Evolutionary conservation across 2,888 invertebrate genomes (phyloP), one percentile per base, ranked within the genome.

Genomic region (Harpagoxenus sublaevis): DNA sequence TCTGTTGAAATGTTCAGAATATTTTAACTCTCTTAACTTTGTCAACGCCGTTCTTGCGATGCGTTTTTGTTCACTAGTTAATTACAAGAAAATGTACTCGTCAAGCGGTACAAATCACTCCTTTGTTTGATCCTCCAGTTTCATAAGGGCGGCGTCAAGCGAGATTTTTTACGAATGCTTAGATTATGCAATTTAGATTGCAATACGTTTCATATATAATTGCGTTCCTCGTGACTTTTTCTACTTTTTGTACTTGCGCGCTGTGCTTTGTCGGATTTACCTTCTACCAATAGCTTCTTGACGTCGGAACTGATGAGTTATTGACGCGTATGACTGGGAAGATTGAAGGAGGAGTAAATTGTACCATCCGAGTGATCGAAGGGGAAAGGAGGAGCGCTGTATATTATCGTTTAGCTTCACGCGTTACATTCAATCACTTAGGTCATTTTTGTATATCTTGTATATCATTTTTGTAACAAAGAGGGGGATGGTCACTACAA

Each of bases 1-100:
- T 92, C 90, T 91, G 91, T 92, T 91, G 87, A 91, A 87, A 90
- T 86, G 88, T 91, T 91, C 86, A 86, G 83, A 87, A 91, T 91
- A 90, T 87, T 86, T 91, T 91, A 91, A 83, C 85, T 48, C 86
- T 86, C 86, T 86, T 84, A 79, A 89, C 86, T 85, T 66, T 68
- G 85, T 85, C 89, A 84, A 73, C 87, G 82, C 78, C 84, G 88
- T 88, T 87, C 74, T 89, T 57, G 86, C 87, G 89, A 88, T 91
- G 89, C 90, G 85, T 89, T 86, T 89, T 73, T 60, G 73, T 88
- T 86, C 78, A 88, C 75, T 90, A 88, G 89, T 83, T 83, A 86
- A 86, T 35, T 74, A 51, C 55, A 77, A 48, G 10, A 82, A 78
- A 55, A 42, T 81, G 70, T 86, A 60, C 45, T 53, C 42, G 15